Evolutionary conservation across 2,113 vertebrate species (phyloP).

Genomic region (Psettodes erumei): DNA sequence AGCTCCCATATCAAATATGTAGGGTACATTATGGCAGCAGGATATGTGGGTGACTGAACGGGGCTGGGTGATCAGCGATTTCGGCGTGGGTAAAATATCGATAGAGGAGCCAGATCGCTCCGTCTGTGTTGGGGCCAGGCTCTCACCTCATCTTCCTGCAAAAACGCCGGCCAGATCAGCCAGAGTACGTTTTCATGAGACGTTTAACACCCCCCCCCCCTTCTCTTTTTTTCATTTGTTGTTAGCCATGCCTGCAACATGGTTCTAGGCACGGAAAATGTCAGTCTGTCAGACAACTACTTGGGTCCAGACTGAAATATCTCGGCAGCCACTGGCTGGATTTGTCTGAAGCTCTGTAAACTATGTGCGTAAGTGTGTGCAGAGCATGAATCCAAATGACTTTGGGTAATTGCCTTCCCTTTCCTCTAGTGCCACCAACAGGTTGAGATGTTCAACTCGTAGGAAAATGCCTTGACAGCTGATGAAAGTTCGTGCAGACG

Average conservation of each 20-base stretch:
- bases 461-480: background rate
- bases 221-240: too few species aligned
- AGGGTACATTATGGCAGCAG: constrained; percentile 75
- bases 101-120: constrained; percentile 26
- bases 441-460: background rate
- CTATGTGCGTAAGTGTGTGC: background rate
- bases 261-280: too few species aligned
- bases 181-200: constrained; percentile 33
- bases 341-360: background rate
- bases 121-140: constrained; percentile 2
- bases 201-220: constrained; percentile 17
- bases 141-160: constrained; percentile 26
- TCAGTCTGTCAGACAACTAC: background rate
- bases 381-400: background rate
- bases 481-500: background rate
- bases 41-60: constrained; percentile 55
- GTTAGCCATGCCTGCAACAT: too few species aligned
- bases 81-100: constrained; percentile 66
- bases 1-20: constrained; percentile 86
- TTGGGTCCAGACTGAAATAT: background rate
- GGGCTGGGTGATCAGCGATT: constrained; percentile 74
- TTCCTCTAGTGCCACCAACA: background rate
- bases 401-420: background rate
- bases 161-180: constrained; percentile 4
- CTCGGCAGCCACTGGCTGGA: background rate